These are phyloP conservation scores for Indicator maculatus DNA, from an alignment of 2,113 vertebrate genomes.

Conservation along the genomic window DNA sequence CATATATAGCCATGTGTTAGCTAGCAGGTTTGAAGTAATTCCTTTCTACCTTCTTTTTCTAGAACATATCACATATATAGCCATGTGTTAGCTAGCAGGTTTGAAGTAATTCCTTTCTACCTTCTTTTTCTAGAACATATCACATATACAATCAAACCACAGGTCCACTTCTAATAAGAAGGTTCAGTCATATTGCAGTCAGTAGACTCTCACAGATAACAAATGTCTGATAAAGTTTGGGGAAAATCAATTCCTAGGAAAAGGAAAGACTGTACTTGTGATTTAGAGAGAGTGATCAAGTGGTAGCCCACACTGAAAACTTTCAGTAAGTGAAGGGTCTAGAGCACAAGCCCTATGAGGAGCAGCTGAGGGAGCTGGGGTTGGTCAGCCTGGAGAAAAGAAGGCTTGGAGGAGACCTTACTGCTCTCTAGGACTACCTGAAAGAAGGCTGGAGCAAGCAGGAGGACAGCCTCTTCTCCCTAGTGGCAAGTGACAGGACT, in stretches of 20 bases:
- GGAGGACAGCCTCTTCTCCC: no score
- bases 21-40: neutral
- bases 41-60: neutral
- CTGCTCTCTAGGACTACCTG: no score
- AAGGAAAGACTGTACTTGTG: neutral
- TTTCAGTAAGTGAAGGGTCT: no score
- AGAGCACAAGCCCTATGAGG: no score
- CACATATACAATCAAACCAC: neutral
- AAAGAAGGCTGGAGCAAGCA: no score
- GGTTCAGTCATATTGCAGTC: neutral
- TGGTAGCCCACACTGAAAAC: neutral
- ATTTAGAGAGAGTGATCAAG: neutral
- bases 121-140: neutral
- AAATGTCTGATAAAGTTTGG: fast-evolving
- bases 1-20: neutral
- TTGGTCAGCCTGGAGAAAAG: no score
- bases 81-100: neutral
- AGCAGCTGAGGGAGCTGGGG: no score
- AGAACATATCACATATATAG: neutral
- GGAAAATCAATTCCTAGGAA: neutral
- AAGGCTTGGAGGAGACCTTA: no score
- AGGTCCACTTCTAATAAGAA: neutral
- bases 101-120: neutral
- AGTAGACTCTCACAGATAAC: neutral
- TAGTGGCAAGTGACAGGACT: no score